phyloP scores from a whole-genome alignment of 2,888 invertebrate species.

The Notodonta ziczac region DNA sequence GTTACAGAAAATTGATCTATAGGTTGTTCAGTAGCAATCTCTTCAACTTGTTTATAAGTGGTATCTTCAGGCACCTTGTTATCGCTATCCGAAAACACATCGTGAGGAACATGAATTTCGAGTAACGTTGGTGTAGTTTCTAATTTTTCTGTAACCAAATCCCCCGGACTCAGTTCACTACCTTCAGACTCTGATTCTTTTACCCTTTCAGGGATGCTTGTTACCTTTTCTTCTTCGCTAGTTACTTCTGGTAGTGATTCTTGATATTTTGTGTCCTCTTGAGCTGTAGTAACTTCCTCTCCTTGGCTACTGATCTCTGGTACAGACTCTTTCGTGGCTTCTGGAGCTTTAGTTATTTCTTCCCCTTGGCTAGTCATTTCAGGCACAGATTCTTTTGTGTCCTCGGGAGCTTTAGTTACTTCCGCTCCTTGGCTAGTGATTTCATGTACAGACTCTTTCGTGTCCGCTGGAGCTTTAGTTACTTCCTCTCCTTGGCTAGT shows the following conservation, averaged over 20 bases:
- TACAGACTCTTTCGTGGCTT: conserved; percentile 9
- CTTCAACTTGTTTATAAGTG: conserved; percentile 11
- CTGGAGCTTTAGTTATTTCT: background rate
- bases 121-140: conserved; percentile 17
- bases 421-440: background rate
- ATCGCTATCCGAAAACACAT: conserved; percentile 8
- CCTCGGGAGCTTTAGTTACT: background rate
- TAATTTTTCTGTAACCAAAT: conserved; percentile 19
- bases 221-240: conserved; percentile 7
- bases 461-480: conserved; percentile 1
- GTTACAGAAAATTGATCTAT: conserved; percentile 44
- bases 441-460: background rate
- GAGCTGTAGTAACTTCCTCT: conserved; percentile 8
- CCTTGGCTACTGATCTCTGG: conserved; percentile 8
- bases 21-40: conserved; percentile 22
- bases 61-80: conserved; percentile 7
- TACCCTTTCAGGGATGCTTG: background rate
- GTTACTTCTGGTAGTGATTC: conserved; percentile 4
- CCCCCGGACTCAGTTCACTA: conserved; percentile 2
- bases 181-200: background rate
- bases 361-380: background rate
- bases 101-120: conserved; percentile 3
- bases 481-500: background rate
- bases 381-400: background rate
- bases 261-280: conserved; percentile 9